Evolutionary conservation across 1,140 invertebrate species (phyloP).

Genomic region (Acromyrmex heyeri): DNA sequence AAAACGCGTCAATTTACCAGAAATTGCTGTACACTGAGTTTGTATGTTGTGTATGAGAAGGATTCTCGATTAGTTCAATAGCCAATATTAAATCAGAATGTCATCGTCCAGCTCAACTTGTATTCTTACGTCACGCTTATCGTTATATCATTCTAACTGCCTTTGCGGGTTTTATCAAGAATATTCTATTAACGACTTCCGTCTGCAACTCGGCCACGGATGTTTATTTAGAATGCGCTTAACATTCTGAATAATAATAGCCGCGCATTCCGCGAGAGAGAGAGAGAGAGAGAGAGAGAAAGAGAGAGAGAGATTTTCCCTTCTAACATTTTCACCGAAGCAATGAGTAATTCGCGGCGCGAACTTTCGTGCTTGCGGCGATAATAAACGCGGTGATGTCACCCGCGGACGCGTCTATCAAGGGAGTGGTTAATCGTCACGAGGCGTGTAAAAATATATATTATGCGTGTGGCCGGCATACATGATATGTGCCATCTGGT

Average conservation of each 20-base stretch:
- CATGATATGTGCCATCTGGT: constrained; percentile 59
- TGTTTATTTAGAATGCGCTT: constrained; percentile 46
- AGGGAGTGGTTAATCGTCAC: constrained; percentile 43
- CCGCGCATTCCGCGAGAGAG: neutral
- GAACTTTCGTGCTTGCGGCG: constrained; percentile 46
- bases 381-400: constrained; percentile 60
- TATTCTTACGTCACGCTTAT: constrained; percentile 15
- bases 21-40: neutral
- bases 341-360: neutral
- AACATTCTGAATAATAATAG: constrained; percentile 43
- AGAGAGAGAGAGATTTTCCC: neutral
- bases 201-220: constrained; percentile 23
- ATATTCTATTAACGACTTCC: constrained; percentile 53
- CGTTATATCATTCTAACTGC: constrained; percentile 8
- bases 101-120: neutral
- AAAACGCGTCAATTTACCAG: neutral
- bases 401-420: constrained; percentile 12
- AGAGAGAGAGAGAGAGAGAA: constrained; percentile 5
- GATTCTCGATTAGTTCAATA: neutral
- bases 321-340: constrained; percentile 11
- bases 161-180: constrained; percentile 13
- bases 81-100: neutral
- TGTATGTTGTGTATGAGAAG: neutral
- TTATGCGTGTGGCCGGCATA: constrained; percentile 36
- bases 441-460: constrained; percentile 60